phyloP scores from a whole-genome alignment of 2,888 invertebrate genomes.

The Ametastegia equiseti region DNA sequence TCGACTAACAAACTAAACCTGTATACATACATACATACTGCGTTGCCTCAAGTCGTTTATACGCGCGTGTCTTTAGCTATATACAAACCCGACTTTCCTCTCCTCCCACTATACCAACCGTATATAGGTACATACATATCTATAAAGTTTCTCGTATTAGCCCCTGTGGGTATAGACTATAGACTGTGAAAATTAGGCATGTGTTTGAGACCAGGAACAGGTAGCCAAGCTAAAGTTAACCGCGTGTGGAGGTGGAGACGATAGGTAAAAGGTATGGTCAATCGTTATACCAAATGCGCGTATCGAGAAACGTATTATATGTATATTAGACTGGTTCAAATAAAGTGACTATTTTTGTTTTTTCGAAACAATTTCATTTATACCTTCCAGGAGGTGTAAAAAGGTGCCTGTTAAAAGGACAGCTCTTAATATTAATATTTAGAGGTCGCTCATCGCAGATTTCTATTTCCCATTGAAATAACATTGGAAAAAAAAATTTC shows the following conservation, averaged over 20 bases:
- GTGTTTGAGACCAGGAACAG: background rate
- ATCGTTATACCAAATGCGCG: constrained; percentile 48
- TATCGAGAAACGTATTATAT: background rate
- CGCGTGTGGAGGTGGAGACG: constrained; percentile 36
- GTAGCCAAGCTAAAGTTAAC: background rate
- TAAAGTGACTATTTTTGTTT: no score
- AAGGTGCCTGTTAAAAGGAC: no score
- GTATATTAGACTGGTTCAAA: no score
- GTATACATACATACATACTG: no score
- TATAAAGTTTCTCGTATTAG: background rate
- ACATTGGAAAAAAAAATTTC: no score
- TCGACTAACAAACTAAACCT: constrained; percentile 29
- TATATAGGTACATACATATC: background rate
- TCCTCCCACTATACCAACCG: no score
- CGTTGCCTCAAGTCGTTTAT: background rate
- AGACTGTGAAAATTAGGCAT: background rate
- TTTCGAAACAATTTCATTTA: no score
- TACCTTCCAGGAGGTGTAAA: no score
- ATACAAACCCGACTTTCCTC: constrained; percentile 16
- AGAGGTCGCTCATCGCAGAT: no score
- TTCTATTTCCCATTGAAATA: no score
- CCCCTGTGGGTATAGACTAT: background rate
- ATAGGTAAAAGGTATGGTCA: background rate
- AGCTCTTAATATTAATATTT: no score
- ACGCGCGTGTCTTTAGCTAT: constrained; percentile 25